Conservation (phyloP, 2,888 invertebrate species). For the Hoplodrina blanda region DNA sequence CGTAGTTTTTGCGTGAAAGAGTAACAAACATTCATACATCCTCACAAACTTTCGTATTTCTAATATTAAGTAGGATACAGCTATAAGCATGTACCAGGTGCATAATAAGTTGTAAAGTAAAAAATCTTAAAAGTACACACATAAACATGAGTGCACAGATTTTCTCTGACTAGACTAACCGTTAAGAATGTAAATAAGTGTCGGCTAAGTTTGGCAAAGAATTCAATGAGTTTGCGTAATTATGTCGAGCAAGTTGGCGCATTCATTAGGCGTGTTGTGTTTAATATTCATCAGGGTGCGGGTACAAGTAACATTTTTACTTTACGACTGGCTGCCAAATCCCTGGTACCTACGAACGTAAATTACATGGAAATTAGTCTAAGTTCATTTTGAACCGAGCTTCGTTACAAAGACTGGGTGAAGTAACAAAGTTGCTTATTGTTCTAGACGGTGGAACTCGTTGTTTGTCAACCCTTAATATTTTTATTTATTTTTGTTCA, state of each 20-base stretch:
- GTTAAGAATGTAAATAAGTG: conserved; percentile 80
- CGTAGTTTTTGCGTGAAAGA: too few species aligned
- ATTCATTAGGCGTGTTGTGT: conserved; percentile 82
- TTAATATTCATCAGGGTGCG: conserved; percentile 84
- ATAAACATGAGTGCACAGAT: conserved; percentile 55
- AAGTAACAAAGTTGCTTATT: conserved; percentile 67
- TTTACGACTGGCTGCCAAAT: conserved; percentile 72
- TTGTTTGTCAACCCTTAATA: conserved; percentile 40
- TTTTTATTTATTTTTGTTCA: conserved; percentile 30
- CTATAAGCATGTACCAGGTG: neutral
- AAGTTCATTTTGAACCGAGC: conserved; percentile 74
- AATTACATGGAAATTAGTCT: conserved; percentile 84
- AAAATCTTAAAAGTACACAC: conserved; percentile 23
- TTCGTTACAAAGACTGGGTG: conserved; percentile 68
- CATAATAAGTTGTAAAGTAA: conserved; percentile 26
- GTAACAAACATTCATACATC: too few species aligned
- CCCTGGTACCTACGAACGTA: conserved; percentile 74
- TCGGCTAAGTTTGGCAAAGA: conserved; percentile 76
- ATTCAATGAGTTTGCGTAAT: conserved; percentile 85
- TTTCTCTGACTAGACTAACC: conserved; percentile 60
- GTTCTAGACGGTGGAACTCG: conserved; percentile 51
- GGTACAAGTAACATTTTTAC: conserved; percentile 79
- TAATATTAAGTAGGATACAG: neutral
- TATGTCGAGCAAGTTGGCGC: conserved; percentile 82
- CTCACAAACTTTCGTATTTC: too few species aligned